Evolutionary conservation across 2,888 invertebrate species (phyloP).

Genomic region (Apamea sordens): DNA sequence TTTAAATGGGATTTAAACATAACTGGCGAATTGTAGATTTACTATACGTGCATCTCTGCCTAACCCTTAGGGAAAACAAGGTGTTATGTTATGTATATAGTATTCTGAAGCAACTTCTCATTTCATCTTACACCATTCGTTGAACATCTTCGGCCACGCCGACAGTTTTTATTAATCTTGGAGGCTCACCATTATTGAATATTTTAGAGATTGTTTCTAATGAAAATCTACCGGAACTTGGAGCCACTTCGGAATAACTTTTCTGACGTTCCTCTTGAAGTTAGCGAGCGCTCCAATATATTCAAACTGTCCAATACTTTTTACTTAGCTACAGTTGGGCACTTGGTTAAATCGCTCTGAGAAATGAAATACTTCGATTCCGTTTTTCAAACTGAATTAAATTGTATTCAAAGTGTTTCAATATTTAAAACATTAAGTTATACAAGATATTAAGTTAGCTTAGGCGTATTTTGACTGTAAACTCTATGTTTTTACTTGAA

Average conservation of each 20-base stretch:
- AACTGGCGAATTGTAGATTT: background rate
- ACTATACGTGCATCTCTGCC: background rate
- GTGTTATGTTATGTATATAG: background rate
- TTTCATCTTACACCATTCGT: background rate
- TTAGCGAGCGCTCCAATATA: slow-evolving; percentile 55
- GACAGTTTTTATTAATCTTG: slow-evolving; percentile 34
- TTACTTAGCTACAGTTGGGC: slow-evolving; percentile 21
- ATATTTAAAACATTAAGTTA: background rate
- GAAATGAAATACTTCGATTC: slow-evolving; percentile 18
- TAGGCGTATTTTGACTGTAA: too few species aligned
- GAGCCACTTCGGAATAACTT: slow-evolving; percentile 53
- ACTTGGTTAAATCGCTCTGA: slow-evolving; percentile 34
- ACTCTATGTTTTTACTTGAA: too few species aligned
- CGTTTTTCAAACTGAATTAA: slow-evolving; percentile 3
- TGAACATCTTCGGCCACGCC: background rate
- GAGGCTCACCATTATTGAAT: slow-evolving; percentile 54
- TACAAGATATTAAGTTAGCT: too few species aligned
- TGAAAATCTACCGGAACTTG: slow-evolving; percentile 52
- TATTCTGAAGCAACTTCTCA: background rate
- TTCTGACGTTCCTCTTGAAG: slow-evolving; percentile 38
- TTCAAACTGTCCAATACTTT: slow-evolving; percentile 61
- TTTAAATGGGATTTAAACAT: background rate
- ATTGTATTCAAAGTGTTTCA: slow-evolving; percentile 1
- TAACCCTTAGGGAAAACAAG: background rate
- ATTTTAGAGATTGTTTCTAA: slow-evolving; percentile 50